Evolutionary conservation across 2,797 vertebrate species (phyloP).

Genomic region (Clarias laeviceps): DNA sequence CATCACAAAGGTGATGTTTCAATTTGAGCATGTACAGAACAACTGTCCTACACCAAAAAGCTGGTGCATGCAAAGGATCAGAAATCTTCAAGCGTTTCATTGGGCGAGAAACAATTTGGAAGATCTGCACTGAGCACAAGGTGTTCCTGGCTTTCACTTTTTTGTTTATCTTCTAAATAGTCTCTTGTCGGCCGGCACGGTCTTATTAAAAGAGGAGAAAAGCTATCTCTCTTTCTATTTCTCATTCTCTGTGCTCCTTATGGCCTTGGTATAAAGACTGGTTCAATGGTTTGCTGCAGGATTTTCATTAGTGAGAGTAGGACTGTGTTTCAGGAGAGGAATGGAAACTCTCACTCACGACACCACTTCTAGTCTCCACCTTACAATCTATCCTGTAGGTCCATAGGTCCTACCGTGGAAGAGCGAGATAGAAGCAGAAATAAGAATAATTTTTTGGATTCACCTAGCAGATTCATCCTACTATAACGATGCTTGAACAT

Average conservation of each 20-base stretch:
- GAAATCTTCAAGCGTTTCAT: neutral
- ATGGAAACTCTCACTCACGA: slow-evolving; percentile 26
- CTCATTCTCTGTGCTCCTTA: neutral
- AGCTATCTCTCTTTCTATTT: slow-evolving; percentile 18
- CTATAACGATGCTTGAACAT: slow-evolving; percentile 12
- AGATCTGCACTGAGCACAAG: neutral
- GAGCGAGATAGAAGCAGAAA: neutral
- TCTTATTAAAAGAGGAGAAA: neutral
- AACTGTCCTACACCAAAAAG: slow-evolving; percentile 10
- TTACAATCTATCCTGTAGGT: slow-evolving; percentile 10
- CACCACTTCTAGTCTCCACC: slow-evolving; percentile 13
- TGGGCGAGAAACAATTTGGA: neutral
- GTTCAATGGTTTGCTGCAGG: slow-evolving; percentile 32
- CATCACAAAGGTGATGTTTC: slow-evolving; percentile 69
- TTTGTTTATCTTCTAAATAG: slow-evolving; percentile 20
- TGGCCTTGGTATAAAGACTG: neutral
- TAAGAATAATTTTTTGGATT: neutral
- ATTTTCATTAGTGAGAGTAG: slow-evolving; percentile 53
- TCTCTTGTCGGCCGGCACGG: neutral
- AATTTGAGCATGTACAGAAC: slow-evolving; percentile 62
- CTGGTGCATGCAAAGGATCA: neutral
- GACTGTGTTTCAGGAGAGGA: slow-evolving; percentile 21
- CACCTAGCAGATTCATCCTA: slow-evolving; percentile 18
- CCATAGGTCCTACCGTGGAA: neutral
- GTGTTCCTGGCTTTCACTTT: neutral